Base-by-base conservation (phyloP, 2,113 vertebrate genomes). In the Condylura cristata region DNA sequence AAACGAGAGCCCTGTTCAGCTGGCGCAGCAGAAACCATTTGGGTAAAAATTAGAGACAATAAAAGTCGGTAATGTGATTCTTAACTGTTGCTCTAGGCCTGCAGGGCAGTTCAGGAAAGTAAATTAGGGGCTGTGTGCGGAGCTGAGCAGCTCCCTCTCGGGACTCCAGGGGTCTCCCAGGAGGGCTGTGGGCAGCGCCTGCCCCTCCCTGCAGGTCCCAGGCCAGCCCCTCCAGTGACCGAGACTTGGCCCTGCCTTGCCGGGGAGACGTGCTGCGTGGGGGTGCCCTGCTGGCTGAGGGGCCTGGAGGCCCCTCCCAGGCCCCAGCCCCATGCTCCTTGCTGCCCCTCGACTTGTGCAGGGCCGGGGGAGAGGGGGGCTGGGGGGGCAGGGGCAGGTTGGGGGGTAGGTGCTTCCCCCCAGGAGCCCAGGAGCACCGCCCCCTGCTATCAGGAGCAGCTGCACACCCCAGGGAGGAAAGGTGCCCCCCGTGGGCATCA, bases 81-180 rank as follows among this genome's bases (percentile, higher is more conserved):
- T 98, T 97, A 97, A 93, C 95, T 95, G 86, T 95, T 95, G 76
- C 95, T 97, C 37, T 91, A 96, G 94, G 96, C 97, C 97, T 97
- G 97, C 94, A 83, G 93, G 97, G 94, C 56, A 63, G 82, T 70
- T 84, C 65, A 81, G 78, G 92, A 97, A 92, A 92, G 96, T 97
- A 97, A 97, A 95, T 93, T 86, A 95, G 90, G 93, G 96, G 97
- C 98, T 82, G 60, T 81, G 86, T 93, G 85, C 39, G 22, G 75
- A 65, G 8, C 51, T 30, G 39, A 80, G 60, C 0, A 0, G 66
- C 71, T 44, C 76, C 66, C 84, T 70, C 51, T 66, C 20, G 8
- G 1, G 74, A 86, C 93, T 32, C 24, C n/a, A 0, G 0, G 65
- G 58, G 37, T 32, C 91, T 70, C 92, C 91, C 7, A 0, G 56